phyloP scores from a whole-genome alignment of 2,113 vertebrate species.

The Syrrhaptes paradoxus region DNA sequence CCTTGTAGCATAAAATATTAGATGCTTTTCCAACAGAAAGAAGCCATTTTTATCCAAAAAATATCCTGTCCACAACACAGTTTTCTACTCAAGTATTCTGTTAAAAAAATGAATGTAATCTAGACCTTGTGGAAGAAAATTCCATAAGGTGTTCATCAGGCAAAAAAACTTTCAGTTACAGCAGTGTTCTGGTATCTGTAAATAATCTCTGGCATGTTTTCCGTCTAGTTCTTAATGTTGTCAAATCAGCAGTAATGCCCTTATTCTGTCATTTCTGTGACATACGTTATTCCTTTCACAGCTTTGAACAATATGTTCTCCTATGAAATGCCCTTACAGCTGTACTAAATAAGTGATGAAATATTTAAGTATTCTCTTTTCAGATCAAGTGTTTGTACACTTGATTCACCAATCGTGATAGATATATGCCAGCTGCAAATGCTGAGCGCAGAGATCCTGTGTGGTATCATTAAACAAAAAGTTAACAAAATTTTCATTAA shows the following conservation, averaged over 20 bases:
- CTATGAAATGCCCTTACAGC: not conserved
- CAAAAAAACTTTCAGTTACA: not conserved
- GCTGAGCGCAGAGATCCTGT: not conserved
- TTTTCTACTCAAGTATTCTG: not conserved
- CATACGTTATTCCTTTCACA: not conserved
- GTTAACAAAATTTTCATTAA: not conserved
- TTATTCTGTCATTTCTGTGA: conserved; percentile 8
- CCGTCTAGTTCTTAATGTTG: not conserved
- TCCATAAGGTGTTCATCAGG: not conserved
- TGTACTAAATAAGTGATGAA: not conserved
- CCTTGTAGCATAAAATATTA: not conserved
- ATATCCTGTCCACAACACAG: not conserved
- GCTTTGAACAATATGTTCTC: not conserved
- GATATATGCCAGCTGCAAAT: not conserved
- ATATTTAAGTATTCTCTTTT: not conserved
- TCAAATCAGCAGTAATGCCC: not conserved
- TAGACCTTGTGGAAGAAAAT: not conserved
- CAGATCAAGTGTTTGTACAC: not conserved
- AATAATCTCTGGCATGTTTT: not conserved
- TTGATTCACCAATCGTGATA: not conserved
- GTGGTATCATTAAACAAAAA: not conserved
- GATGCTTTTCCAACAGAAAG: not conserved
- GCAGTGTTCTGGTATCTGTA: not conserved
- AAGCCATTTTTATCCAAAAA: not conserved
- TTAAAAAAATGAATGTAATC: not conserved